phyloP scores from a whole-genome alignment of 2,113 vertebrate genomes.

The Myotis lucifugus region DNA sequence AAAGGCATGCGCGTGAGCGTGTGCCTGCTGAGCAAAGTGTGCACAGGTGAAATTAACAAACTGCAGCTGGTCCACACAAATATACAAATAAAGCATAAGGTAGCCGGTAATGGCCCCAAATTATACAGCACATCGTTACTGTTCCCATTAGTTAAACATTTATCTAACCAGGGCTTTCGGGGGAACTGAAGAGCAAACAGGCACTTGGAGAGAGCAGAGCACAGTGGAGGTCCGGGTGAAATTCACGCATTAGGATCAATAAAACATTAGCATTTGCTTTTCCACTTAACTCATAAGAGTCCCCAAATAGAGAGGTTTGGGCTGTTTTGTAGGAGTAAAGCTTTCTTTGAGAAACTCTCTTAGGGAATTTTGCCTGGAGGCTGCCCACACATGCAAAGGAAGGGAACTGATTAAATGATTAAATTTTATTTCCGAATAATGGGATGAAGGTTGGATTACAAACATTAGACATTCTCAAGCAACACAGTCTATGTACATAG shows the following conservation, averaged over 20 bases:
- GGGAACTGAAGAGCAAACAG: constrained; percentile 65
- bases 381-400: constrained; percentile 11
- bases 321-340: not conserved
- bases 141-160: constrained; percentile 62
- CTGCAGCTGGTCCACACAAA: not conserved
- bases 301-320: not conserved
- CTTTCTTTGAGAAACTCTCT: constrained; percentile 55
- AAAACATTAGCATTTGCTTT: constrained; percentile 48
- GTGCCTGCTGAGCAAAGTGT: not conserved
- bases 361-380: constrained; percentile 49
- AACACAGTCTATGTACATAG: constrained; percentile 2
- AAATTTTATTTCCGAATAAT: constrained; percentile 46
- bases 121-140: constrained; percentile 59
- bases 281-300: not conserved
- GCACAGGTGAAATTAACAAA: constrained; percentile 35
- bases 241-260: constrained; percentile 64
- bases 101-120: constrained; percentile 49
- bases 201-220: not conserved
- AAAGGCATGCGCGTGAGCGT: not conserved
- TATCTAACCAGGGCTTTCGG: constrained; percentile 69
- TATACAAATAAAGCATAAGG: constrained; percentile 44
- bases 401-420: constrained; percentile 12
- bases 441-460: constrained; percentile 49
- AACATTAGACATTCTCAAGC: constrained; percentile 64
- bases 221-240: constrained; percentile 49